A percentile compares a stretch with the other conserved stretches of the same genome.
These are phyloP conservation scores for Adrianichthys oophorus DNA, from an alignment of 2,797 vertebrate species.

Conservation along the genomic window DNA sequence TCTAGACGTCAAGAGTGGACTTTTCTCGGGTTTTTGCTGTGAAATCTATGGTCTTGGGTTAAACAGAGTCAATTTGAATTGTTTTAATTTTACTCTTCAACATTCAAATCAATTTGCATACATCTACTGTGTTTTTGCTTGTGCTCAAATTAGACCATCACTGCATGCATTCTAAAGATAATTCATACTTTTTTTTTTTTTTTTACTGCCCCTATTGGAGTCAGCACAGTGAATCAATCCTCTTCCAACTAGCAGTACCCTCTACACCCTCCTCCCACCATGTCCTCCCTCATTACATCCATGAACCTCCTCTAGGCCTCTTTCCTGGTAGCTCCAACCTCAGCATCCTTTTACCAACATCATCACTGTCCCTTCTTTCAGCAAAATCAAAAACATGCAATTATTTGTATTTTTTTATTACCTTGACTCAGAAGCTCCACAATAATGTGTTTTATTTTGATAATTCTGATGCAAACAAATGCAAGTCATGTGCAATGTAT, in stretches of 20 bases:
- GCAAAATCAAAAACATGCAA: neutral
- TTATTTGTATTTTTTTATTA: neutral
- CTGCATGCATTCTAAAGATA: constrained; percentile 3
- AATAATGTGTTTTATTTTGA: neutral
- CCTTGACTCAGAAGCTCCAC: neutral
- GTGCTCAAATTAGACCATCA: neutral
- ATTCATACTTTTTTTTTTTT: neutral
- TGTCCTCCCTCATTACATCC: too few relatives aligned
- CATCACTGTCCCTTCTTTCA: too few relatives aligned
- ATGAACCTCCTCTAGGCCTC: too few relatives aligned
- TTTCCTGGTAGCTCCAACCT: too few relatives aligned
- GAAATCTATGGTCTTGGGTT: constrained; percentile 2
- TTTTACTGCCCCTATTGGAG: constrained; percentile 2
- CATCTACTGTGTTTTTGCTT: too few relatives aligned
- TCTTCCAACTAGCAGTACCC: too few relatives aligned
- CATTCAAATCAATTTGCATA: too few relatives aligned
- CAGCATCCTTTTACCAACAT: too few relatives aligned
- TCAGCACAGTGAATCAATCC: too few relatives aligned
- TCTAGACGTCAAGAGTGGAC: constrained; percentile 3
- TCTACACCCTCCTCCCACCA: too few relatives aligned
- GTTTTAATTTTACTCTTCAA: too few relatives aligned
- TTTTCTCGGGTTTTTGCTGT: constrained; percentile 13
- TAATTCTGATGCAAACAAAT: neutral
- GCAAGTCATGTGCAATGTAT: constrained; percentile 1
- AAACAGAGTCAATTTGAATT: too few relatives aligned